Evolutionary conservation across 2,797 vertebrate genomes (phyloP).

Genomic region (Phataginus tetradactyla): DNA sequence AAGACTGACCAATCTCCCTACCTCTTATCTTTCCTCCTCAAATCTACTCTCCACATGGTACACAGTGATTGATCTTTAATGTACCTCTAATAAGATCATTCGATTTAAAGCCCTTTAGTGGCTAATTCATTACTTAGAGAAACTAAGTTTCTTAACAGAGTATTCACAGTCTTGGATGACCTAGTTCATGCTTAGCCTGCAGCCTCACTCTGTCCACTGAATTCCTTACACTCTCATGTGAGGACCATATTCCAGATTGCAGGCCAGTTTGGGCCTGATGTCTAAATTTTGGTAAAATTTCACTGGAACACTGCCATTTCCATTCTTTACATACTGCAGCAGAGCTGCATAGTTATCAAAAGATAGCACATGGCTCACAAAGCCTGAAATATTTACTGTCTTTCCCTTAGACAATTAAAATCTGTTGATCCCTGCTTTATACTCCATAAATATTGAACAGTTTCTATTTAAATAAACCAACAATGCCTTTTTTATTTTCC

Average conservation of each 20-base stretch:
- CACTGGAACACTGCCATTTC: not conserved
- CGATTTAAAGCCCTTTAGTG: not conserved
- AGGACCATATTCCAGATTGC: not conserved
- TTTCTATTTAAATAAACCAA: not conserved
- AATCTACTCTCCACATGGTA: not conserved
- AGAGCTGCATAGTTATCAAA: not conserved
- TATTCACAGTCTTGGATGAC: not conserved
- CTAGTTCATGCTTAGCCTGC: not conserved
- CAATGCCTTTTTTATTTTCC: not conserved
- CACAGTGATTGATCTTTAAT: not conserved
- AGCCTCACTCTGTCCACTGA: not conserved
- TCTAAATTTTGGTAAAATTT: not conserved
- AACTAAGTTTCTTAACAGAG: not conserved
- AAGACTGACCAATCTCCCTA: not conserved
- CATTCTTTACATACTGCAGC: not conserved
- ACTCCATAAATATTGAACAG: not conserved
- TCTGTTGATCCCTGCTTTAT: not conserved
- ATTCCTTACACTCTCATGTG: not conserved
- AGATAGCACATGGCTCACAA: not conserved
- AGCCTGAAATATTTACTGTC: not conserved
- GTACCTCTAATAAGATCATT: not conserved
- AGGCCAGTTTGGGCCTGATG: not conserved
- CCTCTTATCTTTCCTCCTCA: not conserved
- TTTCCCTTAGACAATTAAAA: conserved; percentile 6
- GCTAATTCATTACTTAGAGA: not conserved